Evolutionary conservation across 2,797 vertebrate genomes (phyloP), one percentile per base, ranked within the genome.

Genomic region (Etheostoma nigrum): DNA sequence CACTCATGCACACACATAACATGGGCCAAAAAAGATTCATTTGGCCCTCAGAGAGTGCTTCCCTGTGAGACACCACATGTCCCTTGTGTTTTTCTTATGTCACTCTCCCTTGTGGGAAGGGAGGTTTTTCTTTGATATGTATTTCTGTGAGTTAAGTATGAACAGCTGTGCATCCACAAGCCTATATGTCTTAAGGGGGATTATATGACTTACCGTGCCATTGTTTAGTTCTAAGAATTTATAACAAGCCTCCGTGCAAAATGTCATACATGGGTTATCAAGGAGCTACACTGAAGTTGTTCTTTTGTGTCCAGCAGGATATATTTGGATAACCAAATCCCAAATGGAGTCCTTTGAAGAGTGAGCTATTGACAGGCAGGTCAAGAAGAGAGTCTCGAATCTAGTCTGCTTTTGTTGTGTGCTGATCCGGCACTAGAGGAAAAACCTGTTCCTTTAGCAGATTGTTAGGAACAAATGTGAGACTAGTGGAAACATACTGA

Each of bases 381-480:
- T 86, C 68, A 74, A 70, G 59, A 81, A 49, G 49, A 60, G 18
- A 70, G 55, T 68, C 73, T 36, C 3, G 76, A 79, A 78, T 76
- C 19, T 18, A 21, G 65, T 68, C 70, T 67, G 58, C 64, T 55
- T 86, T 84, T 88, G 85, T 87, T 83, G 67, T 84, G 65, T 87
- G 81, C 70, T 59, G 79, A 88, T 86, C 65, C 21, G 42, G 69
- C 82, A 53, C 55, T 67, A 79, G 90, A 88, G 73, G 93, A 93
- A 91, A 93, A 95, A 94, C 92, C 89, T 81, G 93, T 94, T 94
- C 81, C 73, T 82, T 70, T 67, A 62, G 59, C 82, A 79, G 82
- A 78, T 81, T 91, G 89, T 87, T 91, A 53, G 90, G 84, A 89
- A 74, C 67, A 33, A 75, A 85, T 87, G 80, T 70, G 52, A 70